These are phyloP conservation scores for Fistularia tabacaria DNA, from an alignment of 2,797 vertebrate genomes.

Conservation along the genomic window DNA sequence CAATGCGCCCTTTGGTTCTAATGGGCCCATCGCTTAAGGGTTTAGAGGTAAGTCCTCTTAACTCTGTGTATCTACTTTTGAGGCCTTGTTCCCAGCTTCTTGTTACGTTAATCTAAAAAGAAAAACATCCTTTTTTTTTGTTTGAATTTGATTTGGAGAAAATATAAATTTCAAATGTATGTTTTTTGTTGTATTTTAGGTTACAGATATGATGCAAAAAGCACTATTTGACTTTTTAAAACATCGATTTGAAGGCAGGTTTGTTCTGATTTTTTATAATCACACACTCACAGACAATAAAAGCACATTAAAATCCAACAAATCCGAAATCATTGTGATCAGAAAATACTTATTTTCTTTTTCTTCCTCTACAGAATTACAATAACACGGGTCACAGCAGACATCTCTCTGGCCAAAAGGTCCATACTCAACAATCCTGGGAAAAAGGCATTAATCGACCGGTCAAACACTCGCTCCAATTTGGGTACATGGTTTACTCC, in stretches of 20 bases:
- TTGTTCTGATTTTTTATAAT: constrained; percentile 66
- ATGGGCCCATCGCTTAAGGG: constrained; percentile 98
- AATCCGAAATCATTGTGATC: no score
- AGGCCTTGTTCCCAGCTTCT: no score
- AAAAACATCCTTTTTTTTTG: no score
- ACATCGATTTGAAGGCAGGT: constrained; percentile 98
- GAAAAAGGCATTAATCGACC: constrained; percentile 96
- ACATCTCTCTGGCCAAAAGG: constrained; percentile 97
- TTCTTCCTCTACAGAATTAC: constrained; percentile 80
- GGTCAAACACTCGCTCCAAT: constrained; percentile 92
- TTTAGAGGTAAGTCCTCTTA: constrained; percentile 82
- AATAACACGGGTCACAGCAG: constrained; percentile 94
- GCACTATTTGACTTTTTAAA: constrained; percentile 99
- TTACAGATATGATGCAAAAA: constrained; percentile 99
- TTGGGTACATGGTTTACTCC: constrained; percentile 78
- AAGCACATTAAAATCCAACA: no score
- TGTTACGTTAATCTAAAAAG: no score
- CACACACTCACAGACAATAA: background rate
- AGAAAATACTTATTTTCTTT: background rate
- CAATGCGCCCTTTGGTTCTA: constrained; percentile 96
- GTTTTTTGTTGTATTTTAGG: constrained; percentile 67
- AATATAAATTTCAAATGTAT: background rate
- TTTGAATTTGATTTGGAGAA: no score
- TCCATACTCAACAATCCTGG: constrained; percentile 98
- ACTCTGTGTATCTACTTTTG: background rate